Base-by-base conservation (phyloP, 2,797 vertebrate genomes). In the Eidolon dupreanum region DNA sequence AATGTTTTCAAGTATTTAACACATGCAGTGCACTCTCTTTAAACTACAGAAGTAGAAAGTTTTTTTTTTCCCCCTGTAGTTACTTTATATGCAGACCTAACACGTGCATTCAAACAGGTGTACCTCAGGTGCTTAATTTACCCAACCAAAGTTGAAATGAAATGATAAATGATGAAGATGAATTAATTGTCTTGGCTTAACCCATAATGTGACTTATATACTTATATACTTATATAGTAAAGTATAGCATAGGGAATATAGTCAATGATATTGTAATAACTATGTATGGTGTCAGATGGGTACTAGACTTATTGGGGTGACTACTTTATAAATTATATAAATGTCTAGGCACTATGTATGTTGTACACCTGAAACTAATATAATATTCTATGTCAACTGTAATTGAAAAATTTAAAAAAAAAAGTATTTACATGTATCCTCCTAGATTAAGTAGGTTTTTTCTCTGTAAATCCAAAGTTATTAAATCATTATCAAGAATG, bases 111-210 rank as follows among this genome's bases (percentile, higher is more conserved):
- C 63, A 92, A 74, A 94, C 89, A 95, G 89, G 93, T 93, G 93
- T 49, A 93, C 71, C 65, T 97, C 93, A 85, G 95, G 96, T 97
- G 93, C 59, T 97, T 96, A 93, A 94, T 96, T 78, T 85, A 57
- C 55, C 70, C 84, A 88, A 96, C 71, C 73, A 96, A 93, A 90
- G 82, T 51, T 81, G 83, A 95, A 93, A 86, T 79, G 74, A 95
- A 89, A 65, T 8, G 26, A 95, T 94, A 78, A 93, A 89, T 96
- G 87, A 93, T 63, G 65, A 95, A 93, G 95, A 97, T 90, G 87
- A 97, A 96, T 96, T 97, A 97, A 97, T 93, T 96, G 88, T 96
- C 95, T 49, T 49, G 49, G 97, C 66, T 94, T 96, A 95, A 51
- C 3, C 33, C 61, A 55, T 96, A 94, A 97, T 94, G 66, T 94